Conservation (phyloP, 2,113 vertebrate genomes). For the Tachycineta bicolor region DNA sequence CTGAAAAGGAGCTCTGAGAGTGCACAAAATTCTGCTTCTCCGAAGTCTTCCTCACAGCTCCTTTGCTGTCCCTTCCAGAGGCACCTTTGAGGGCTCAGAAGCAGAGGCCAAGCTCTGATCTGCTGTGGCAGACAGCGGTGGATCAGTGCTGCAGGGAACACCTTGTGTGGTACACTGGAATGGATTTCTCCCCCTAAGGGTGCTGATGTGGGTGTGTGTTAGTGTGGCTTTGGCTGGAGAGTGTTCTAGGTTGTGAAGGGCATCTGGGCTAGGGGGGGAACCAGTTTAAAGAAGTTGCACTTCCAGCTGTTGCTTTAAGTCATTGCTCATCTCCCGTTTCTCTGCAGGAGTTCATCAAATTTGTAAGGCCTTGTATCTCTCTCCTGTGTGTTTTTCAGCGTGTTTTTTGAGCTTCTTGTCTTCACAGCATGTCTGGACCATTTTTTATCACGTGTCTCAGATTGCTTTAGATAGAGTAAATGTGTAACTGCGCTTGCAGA, state of each 20-base stretch:
- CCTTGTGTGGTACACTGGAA: neutral
- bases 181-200: neutral
- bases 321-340: neutral
- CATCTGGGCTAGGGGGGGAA: neutral
- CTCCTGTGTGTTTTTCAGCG: neutral
- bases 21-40: neutral
- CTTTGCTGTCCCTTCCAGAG: neutral
- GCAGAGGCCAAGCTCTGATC: neutral
- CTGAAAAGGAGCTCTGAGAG: neutral
- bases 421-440: neutral
- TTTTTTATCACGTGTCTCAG: neutral
- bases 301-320: slow-evolving; percentile 1
- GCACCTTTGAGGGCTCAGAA: neutral
- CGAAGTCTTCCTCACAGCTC: neutral
- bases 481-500: neutral
- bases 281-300: neutral
- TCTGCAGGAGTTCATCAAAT: neutral
- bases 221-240: neutral
- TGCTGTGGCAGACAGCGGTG: accelerated
- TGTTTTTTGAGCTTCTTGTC: neutral
- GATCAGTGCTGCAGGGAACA: neutral
- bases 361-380: neutral
- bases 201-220: neutral
- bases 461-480: neutral
- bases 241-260: neutral